Evolutionary conservation across 2,888 invertebrate species (phyloP), one percentile per base, ranked within the genome.

Genomic region (Heliconius sara): DNA sequence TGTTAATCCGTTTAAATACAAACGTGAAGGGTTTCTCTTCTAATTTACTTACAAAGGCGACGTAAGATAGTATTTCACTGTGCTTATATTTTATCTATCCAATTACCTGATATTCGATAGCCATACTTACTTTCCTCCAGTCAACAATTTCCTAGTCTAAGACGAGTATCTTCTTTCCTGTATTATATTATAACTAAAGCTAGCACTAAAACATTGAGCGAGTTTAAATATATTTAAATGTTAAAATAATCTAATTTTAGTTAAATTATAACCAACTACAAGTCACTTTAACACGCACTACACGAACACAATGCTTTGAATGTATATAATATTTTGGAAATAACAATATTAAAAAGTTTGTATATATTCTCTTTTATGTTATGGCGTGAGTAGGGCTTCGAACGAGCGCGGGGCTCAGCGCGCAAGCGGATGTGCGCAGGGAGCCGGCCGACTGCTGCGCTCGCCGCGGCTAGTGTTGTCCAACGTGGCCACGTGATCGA

Each of bases 351-450:
- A 52, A 60, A 65, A 71, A 76, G 60, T 43, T 77, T 73, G 25
- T 79, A n/a, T n/a, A n/a, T 57, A 22, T 39, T 65, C 60, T 78
- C 72, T 80, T 39, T 77, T 75, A 72, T 75, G 75, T 76, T 75
- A 19, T 79, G 74, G 75, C 79, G 43, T 79, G 75, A 68, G 78
- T 79, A 79, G 79, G 79, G 79, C 68, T 79, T 79, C 75, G 43
- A 79, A 79, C 76, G 79, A 79, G 91, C 91, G 91, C 92, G 89
- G 90, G 90, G 88, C 88, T 87, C 90, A 92, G 89, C 91, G 91
- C 92, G 91, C 93, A 93, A 91, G 91, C 95, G 94, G 95, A 95
- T 95, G 93, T 94, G 95, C 92, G 90, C 90, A 85, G 87, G 88
- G 90, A 89, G 91, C 93, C 91, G 91, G 90, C 91, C 90, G 85